Evolutionary conservation across 2,113 vertebrate genomes (phyloP).

Genomic region (Cercocebus atys): DNA sequence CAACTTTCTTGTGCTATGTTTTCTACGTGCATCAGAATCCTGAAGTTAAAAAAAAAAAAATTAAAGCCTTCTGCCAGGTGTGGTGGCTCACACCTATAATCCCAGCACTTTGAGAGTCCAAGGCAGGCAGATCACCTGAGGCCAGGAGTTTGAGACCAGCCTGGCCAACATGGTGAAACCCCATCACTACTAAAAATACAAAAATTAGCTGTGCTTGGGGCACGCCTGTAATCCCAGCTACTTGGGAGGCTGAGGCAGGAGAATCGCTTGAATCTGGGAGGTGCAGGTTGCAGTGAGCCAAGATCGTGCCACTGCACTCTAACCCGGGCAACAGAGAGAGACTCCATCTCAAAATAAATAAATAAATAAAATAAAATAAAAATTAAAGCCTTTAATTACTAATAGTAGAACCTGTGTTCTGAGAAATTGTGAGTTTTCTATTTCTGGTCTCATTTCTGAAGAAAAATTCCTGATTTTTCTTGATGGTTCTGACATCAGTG

Average conservation of each 20-base stretch:
- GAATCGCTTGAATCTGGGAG: not conserved
- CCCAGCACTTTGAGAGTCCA: not conserved
- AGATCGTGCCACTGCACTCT: not conserved
- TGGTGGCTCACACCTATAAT: not conserved
- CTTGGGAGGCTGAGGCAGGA: not conserved
- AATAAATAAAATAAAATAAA: not conserved
- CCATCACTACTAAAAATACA: not conserved
- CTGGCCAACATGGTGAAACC: not conserved
- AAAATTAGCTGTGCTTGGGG: not conserved
- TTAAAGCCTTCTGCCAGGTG: not conserved
- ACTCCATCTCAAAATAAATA: not conserved
- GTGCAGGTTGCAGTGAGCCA: not conserved
- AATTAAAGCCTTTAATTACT: not conserved
- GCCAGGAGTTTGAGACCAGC: not conserved
- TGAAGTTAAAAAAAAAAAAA: not conserved
- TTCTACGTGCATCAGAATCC: not conserved
- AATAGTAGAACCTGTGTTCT: not conserved
- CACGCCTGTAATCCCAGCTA: not conserved
- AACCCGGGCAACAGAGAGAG: not conserved
- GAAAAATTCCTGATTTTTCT: not conserved
- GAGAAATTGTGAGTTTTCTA: constrained; percentile 1
- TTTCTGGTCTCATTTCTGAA: constrained; percentile 33
- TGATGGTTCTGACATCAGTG: not conserved
- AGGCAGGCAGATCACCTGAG: not conserved
- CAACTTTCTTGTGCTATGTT: not conserved